Evolutionary conservation across 2,113 vertebrate genomes (phyloP).

Genomic region (Zosterops lateralis): DNA sequence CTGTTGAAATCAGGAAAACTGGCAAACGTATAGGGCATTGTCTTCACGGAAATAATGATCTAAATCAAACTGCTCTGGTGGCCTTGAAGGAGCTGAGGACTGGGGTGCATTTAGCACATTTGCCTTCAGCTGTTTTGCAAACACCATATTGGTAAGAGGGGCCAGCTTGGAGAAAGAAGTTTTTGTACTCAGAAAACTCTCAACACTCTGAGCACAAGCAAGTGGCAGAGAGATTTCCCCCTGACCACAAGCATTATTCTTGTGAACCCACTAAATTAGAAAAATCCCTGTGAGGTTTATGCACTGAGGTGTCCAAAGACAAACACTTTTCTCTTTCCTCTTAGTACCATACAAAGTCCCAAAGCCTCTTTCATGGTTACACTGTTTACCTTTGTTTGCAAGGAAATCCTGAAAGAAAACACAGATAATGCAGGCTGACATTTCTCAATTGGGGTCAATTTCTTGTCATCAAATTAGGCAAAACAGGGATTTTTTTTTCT

Average conservation of each 20-base stretch:
- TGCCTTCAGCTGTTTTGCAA: not conserved
- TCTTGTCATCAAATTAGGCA: not conserved
- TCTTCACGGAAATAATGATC: not conserved
- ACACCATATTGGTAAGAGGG: accelerated
- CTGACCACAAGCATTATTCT: not conserved
- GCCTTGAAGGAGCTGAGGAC: not conserved
- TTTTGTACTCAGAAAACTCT: not conserved
- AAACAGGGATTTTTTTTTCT: not conserved
- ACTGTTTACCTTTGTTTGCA: not conserved
- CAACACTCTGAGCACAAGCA: not conserved
- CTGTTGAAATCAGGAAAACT: not conserved
- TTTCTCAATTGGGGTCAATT: not conserved
- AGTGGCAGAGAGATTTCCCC: not conserved
- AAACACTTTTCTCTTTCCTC: not conserved
- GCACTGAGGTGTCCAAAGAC: not conserved
- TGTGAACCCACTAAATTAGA: not conserved
- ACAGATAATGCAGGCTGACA: not conserved
- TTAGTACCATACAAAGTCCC: not conserved
- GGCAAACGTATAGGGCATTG: not conserved
- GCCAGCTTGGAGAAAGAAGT: not conserved
- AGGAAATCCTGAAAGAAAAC: not conserved
- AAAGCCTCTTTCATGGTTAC: not conserved
- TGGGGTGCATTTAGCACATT: not conserved
- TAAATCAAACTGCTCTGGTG: not conserved
- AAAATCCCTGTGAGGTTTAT: not conserved